Conservation (phyloP, 2,888 invertebrate genomes). For the Rhagium mordax region DNA sequence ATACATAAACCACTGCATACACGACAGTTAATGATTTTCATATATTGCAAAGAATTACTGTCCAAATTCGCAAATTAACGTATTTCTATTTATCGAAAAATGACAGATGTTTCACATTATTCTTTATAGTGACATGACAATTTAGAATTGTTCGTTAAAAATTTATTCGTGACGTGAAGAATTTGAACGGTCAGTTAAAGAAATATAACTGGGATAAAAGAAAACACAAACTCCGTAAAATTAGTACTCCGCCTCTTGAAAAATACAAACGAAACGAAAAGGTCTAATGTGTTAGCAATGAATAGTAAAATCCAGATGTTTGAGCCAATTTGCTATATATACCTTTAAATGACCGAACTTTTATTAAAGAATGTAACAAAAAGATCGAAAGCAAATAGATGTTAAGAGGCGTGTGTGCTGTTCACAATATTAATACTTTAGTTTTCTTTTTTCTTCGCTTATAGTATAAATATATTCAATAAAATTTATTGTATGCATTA, state of each 20-base stretch:
- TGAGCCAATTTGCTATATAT: constrained; percentile 55
- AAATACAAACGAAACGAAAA: constrained; percentile 43
- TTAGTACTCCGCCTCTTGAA: constrained; percentile 50
- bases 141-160: background rate
- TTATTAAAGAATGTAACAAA: constrained; percentile 43
- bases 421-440: constrained; percentile 10
- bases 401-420: constrained; percentile 50
- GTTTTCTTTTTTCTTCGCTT: too few species aligned
- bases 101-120: constrained; percentile 9
- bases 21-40: background rate
- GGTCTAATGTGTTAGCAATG: constrained; percentile 45
- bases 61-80: background rate
- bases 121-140: constrained; percentile 2
- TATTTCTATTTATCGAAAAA: background rate
- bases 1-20: background rate
- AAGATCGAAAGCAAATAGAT: constrained; percentile 51
- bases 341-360: constrained; percentile 44
- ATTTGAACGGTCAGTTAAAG: constrained; percentile 44
- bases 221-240: constrained; percentile 47
- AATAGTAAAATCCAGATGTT: constrained; percentile 56
- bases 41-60: too few species aligned
- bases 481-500: too few species aligned
- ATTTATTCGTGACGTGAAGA: constrained; percentile 28
- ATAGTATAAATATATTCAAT: too few species aligned
- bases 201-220: constrained; percentile 36